Conservation (phyloP, 2,113 vertebrate genomes). For the Amblyornis subalaris region DNA sequence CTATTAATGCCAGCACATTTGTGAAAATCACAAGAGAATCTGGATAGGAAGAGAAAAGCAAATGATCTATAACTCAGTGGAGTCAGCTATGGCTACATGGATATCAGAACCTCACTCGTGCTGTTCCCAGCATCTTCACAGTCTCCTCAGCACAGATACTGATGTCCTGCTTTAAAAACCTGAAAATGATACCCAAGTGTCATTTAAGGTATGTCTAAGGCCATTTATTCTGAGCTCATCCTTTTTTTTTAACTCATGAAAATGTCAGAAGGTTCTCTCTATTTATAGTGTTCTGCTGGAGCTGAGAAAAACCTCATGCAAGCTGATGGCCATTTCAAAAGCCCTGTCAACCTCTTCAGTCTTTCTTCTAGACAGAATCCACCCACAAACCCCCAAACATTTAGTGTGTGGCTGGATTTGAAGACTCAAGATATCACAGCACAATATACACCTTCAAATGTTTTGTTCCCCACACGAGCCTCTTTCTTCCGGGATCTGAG, state of each 20-base stretch:
- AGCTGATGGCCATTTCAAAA: background rate
- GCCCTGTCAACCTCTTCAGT: background rate
- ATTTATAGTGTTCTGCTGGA: background rate
- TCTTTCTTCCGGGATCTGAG: background rate
- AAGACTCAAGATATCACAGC: background rate
- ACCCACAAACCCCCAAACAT: background rate
- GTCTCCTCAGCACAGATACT: background rate
- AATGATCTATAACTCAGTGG: background rate
- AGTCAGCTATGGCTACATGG: background rate
- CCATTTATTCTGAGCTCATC: background rate
- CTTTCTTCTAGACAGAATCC: background rate
- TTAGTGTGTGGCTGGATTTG: background rate
- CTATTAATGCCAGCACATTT: background rate
- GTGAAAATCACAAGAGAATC: background rate
- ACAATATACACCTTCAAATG: background rate
- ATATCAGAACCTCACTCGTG: background rate
- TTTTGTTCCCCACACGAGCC: accelerated
- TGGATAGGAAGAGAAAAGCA: background rate
- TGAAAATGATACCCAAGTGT: background rate
- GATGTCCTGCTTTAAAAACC: background rate
- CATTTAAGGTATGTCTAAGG: background rate
- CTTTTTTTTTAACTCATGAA: background rate
- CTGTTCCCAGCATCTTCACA: background rate
- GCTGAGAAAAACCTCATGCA: background rate
- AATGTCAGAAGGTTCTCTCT: background rate